A percentile compares a stretch with the other conserved stretches of the same genome.
Conservation (phyloP, 2,797 vertebrate genomes). For the Calcarius lapponicus region DNA sequence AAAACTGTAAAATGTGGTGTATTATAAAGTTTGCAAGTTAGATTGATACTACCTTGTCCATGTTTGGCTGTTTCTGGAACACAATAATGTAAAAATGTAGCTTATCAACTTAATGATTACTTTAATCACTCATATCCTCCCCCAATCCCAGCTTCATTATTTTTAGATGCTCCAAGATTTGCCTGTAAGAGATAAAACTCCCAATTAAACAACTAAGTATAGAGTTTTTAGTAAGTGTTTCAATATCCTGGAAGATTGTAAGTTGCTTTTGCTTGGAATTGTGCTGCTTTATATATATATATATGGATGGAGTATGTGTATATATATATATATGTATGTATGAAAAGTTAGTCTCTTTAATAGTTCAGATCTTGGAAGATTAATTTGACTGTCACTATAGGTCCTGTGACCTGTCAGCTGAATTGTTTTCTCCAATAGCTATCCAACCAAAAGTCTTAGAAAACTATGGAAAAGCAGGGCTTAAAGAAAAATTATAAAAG, state of each 20-base stretch:
- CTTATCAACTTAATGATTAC: neutral
- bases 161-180: neutral
- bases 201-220: neutral
- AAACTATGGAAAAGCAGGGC: neutral
- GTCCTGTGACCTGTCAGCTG: neutral
- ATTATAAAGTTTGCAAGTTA: neutral
- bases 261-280: neutral
- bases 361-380: neutral
- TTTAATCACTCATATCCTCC: neutral
- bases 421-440: neutral
- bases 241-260: neutral
- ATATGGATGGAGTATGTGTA: neutral
- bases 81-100: neutral
- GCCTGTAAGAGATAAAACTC: neutral
- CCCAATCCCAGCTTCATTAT: neutral
- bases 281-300: neutral
- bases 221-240: neutral
- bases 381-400: neutral
- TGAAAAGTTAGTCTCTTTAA: neutral
- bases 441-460: neutral
- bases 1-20: neutral
- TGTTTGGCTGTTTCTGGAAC: neutral
- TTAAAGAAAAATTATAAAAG: neutral
- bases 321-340: neutral
- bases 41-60: neutral